Conservation (phyloP, 2,888 invertebrate species). For the Ectemnius cavifrons region DNA sequence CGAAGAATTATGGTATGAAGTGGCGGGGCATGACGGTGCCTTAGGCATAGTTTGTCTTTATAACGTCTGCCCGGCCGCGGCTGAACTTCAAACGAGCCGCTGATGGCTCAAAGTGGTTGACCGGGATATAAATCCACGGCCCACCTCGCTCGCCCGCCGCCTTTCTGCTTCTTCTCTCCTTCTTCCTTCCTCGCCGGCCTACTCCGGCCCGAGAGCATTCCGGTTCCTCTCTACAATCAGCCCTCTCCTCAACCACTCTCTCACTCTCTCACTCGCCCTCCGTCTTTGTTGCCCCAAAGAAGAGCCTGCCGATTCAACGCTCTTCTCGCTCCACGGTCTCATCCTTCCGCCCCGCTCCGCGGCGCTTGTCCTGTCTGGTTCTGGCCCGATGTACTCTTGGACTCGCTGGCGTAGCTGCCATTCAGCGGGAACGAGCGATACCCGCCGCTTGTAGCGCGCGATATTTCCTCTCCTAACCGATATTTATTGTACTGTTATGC, state of each 20-base stretch:
- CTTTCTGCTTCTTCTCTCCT: constrained; percentile 43
- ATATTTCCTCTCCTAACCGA: constrained; percentile 24
- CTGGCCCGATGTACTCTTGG: constrained; percentile 16
- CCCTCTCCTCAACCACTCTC: constrained; percentile 10
- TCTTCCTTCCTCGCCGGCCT: constrained; percentile 29
- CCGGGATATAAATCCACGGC: constrained; percentile 77
- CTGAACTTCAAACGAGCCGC: constrained; percentile 77
- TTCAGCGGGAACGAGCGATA: constrained; percentile 18
- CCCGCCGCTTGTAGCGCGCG: constrained; percentile 26
- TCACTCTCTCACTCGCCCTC: constrained; percentile 29
- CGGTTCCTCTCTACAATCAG: background rate
- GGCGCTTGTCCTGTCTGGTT: constrained; percentile 13
- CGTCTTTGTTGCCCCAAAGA: constrained; percentile 15
- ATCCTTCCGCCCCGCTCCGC: constrained; percentile 22
- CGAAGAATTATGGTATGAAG: constrained; percentile 76
- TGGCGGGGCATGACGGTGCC: constrained; percentile 76
- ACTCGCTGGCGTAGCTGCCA: constrained; percentile 10
- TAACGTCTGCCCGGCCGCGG: constrained; percentile 76
- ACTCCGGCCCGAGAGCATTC: background rate
- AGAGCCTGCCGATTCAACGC: constrained; percentile 11
- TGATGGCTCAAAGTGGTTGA: constrained; percentile 78
- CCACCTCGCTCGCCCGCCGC: constrained; percentile 67
- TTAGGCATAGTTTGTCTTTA: constrained; percentile 78
- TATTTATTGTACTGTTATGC: constrained; percentile 33
- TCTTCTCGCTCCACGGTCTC: constrained; percentile 21